Evolutionary conservation across 2,113 vertebrate genomes (phyloP).

Genomic region (Clarias macrocephalus): DNA sequence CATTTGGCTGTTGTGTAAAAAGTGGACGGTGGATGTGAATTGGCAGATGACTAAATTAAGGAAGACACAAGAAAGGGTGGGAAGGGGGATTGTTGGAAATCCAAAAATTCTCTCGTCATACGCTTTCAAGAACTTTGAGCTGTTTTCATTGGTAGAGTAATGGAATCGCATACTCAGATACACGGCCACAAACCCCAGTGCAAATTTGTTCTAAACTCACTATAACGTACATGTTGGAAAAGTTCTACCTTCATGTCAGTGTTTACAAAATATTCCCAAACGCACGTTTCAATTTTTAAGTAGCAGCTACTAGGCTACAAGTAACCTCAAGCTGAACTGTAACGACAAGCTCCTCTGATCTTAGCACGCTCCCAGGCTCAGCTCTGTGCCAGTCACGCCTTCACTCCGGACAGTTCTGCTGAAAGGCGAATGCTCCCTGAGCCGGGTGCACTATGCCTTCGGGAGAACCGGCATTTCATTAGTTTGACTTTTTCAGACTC

Average conservation of each 20-base stretch:
- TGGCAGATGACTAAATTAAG: not conserved
- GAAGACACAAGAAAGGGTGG: not conserved
- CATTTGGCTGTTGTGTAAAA: not conserved
- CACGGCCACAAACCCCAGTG: not conserved
- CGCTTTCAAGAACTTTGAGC: not conserved
- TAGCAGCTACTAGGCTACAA: not conserved
- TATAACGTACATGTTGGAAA: not conserved
- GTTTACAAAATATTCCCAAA: not conserved
- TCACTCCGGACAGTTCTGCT: constrained; percentile 58
- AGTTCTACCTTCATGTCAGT: not conserved
- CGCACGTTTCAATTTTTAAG: not conserved
- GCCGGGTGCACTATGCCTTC: not conserved
- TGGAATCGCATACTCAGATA: not conserved
- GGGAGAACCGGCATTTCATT: constrained; percentile 1
- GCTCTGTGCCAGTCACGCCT: constrained; percentile 65
- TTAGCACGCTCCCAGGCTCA: constrained; percentile 68
- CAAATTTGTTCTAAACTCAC: not conserved
- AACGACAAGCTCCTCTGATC: constrained; percentile 45
- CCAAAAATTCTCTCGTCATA: not conserved
- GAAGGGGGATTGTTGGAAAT: not conserved
- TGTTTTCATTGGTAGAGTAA: not conserved
- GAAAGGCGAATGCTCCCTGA: not conserved
- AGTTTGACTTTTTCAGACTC: not conserved
- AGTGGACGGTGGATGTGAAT: not conserved
- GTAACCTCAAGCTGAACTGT: not conserved